Evolutionary conservation across 2,888 invertebrate species (phyloP), one percentile per base, ranked within the genome.

Genomic region (Hirtodrosophila histrioides): DNA sequence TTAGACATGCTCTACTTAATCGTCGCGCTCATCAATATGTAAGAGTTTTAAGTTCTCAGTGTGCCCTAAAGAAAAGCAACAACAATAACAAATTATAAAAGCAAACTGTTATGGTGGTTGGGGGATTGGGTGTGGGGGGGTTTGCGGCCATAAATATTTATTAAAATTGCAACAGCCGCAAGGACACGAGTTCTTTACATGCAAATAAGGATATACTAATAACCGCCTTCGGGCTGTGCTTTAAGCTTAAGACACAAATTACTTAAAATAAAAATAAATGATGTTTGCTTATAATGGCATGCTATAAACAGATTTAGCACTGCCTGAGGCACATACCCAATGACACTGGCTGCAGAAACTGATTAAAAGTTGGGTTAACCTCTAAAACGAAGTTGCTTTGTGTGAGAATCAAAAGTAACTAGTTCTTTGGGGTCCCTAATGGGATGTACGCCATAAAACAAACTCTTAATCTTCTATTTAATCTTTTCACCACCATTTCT

Each of bases 21-120:
- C 74, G 74, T 69, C 63, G 53, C 64, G 60, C 75, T 75, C 75
- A 75, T 75, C 75, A 75, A 75, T 75, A 75, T 75, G 72, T 75
- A 75, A 75, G 62, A 75, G 72, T 75, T 75, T 71, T 63, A 72
- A 68, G 68, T 71, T 70, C 65, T 63, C 50, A 41, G 58, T 65
- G 29, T 40, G 65, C 55, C 54, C 49, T 37, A 24, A 54, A 62
- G 31, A 50, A 50, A 31, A 56, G 29, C 49, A 53, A 69, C 53
- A 57, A 56, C 46, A 53, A 63, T 35, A 33, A 68, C 72, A 75
- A 75, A 75, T 72, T 69, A 72, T 75, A 63, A 72, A 61, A 66
- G 75, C 68, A 75, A 75, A 75, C 71, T 75, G 43, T 17, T 51
- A 33, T 31, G 27, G 2, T 6, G 4, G 27, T 27, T 27, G 6